Conservation (phyloP, 2,797 vertebrate genomes). For the Hoplostethus atlanticus region DNA sequence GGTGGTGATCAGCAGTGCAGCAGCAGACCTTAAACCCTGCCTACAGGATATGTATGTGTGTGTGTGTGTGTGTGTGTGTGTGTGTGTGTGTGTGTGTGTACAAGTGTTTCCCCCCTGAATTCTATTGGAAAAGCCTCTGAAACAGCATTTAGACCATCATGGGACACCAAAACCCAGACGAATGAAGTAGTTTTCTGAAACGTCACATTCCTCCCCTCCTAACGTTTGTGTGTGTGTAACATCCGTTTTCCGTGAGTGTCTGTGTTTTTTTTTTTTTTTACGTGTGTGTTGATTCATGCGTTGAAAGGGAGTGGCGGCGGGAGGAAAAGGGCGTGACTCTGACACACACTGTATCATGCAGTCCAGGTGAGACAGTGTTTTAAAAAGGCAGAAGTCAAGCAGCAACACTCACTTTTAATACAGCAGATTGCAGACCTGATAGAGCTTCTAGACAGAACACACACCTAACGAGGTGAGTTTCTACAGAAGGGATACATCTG, state of each 20-base stretch:
- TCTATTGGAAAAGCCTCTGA: background rate
- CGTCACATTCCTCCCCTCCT: too few species aligned
- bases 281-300: conserved; percentile 74
- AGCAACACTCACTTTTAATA: background rate
- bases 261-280: conserved; percentile 20
- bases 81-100: background rate
- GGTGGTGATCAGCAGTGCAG: conserved; percentile 26
- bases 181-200: too few species aligned
- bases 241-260: background rate
- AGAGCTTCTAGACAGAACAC: background rate
- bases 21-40: conserved; percentile 1
- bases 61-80: conserved; percentile 21
- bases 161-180: too few species aligned
- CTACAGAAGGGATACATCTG: too few species aligned
- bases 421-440: background rate
- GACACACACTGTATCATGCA: conserved; percentile 86
- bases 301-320: conserved; percentile 68
- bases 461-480: conserved; percentile 37
- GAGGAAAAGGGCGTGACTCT: conserved; percentile 85
- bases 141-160: background rate
- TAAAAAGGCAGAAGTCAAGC: conserved; percentile 72
- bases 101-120: background rate
- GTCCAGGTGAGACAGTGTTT: conserved; percentile 85
- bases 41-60: conserved; percentile 37
- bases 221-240: background rate